A percentile compares a stretch with the other conserved stretches of the same genome.
Conservation (phyloP, 1,140 invertebrate genomes). For the Nixonia krombeini region DNA sequence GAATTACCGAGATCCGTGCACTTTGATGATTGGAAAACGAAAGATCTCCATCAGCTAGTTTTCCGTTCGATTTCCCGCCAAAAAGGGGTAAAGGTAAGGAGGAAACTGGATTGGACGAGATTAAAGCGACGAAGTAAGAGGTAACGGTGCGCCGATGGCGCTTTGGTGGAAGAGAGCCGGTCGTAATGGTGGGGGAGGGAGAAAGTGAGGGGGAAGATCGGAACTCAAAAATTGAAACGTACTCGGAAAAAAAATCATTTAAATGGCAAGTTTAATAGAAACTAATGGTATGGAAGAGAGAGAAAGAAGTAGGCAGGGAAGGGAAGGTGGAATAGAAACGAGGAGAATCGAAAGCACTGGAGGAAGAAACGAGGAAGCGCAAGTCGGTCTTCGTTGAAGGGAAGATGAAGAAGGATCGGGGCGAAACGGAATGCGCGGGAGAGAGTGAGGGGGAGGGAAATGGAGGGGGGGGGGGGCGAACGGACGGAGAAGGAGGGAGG, state of each 20-base stretch:
- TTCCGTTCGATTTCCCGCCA: slow-evolving; percentile 62
- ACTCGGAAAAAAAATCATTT: slow-evolving; percentile 12
- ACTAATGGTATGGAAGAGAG: slow-evolving; percentile 12
- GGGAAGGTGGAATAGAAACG: too few species aligned
- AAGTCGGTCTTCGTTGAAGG: too few species aligned
- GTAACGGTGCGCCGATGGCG: slow-evolving; percentile 32
- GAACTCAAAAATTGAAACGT: slow-evolving; percentile 34
- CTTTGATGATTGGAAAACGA: slow-evolving; percentile 28
- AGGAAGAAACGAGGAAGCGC: not conserved
- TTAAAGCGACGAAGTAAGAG: slow-evolving; percentile 51
- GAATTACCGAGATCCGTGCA: slow-evolving; percentile 25
- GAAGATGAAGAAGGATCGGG: too few species aligned
- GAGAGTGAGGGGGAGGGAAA: slow-evolving; percentile 8
- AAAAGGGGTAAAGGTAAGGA: slow-evolving; percentile 48
- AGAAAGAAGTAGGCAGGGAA: slow-evolving; percentile 1
- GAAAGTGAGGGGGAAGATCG: slow-evolving; percentile 10
- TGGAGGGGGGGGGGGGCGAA: too few species aligned
- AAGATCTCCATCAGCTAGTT: slow-evolving; percentile 62
- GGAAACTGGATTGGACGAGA: slow-evolving; percentile 63
- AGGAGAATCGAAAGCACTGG: too few species aligned
- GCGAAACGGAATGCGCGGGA: too few species aligned
- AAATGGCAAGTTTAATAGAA: slow-evolving; percentile 26
- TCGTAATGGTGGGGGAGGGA: slow-evolving; percentile 20
- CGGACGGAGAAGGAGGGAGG: too few species aligned
- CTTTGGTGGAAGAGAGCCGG: too few species aligned